Conservation (phyloP, 2,888 invertebrate genomes). For the Salpingus planirostris region DNA sequence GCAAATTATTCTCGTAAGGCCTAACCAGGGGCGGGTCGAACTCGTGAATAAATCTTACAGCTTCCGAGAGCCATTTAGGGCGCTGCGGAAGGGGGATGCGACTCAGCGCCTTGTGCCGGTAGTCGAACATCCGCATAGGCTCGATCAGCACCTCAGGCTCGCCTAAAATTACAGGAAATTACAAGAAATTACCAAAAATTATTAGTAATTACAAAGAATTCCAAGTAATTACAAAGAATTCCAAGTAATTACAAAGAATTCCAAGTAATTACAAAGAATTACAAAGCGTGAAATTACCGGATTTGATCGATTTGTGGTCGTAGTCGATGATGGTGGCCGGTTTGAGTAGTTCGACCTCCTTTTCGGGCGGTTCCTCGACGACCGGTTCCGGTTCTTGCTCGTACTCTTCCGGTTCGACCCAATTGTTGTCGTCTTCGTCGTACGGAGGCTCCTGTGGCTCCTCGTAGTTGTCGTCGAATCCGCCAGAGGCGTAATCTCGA, state of each 20-base stretch:
- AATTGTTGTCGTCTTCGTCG: conserved; percentile 9
- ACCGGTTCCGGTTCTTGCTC: conserved; percentile 4
- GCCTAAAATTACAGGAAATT: too few relatives aligned
- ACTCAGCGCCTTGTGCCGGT: conserved; percentile 52
- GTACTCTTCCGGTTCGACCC: conserved; percentile 8
- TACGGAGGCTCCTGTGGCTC: conserved; percentile 4
- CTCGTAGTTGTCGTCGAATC: background rate
- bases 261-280: too few relatives aligned
- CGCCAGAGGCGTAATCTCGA: too few relatives aligned
- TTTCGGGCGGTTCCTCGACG: conserved; percentile 6
- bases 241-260: too few relatives aligned
- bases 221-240: too few relatives aligned
- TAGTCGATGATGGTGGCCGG: conserved; percentile 61
- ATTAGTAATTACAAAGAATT: too few relatives aligned
- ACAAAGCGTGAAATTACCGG: too few relatives aligned
- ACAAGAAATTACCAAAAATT: too few relatives aligned
- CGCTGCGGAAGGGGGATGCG: conserved; percentile 39
- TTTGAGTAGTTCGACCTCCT: conserved; percentile 29
- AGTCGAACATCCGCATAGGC: conserved; percentile 61
- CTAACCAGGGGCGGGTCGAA: conserved; percentile 30
- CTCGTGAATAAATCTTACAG: conserved; percentile 33
- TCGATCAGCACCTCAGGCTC: conserved; percentile 46
- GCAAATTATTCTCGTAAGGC: conserved; percentile 18
- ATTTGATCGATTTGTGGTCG: conserved; percentile 52
- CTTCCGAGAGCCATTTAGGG: conserved; percentile 35